Evolutionary conservation across 2,797 vertebrate genomes (phyloP).

Genomic region (Sebastes goodei): DNA sequence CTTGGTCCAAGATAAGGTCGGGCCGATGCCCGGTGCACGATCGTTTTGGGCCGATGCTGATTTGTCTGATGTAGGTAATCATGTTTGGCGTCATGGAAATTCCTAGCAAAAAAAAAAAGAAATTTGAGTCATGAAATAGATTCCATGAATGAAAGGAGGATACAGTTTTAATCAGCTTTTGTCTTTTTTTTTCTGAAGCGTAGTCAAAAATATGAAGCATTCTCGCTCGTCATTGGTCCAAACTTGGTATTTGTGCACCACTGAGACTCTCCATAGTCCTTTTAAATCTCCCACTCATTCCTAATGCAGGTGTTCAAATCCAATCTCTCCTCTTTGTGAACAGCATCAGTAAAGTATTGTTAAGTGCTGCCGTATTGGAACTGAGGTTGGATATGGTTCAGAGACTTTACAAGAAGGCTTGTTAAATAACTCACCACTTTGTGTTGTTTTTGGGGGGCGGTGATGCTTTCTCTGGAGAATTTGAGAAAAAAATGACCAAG

Average conservation of each 20-base stretch:
- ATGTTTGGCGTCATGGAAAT: neutral
- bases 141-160: neutral
- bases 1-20: neutral
- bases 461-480: constrained; percentile 67
- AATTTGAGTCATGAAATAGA: neutral
- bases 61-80: neutral
- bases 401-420: constrained; percentile 53
- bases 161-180: neutral
- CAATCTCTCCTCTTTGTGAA: constrained; percentile 19
- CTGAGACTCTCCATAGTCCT: constrained; percentile 18
- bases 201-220: neutral
- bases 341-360: constrained; percentile 60
- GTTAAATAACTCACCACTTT: constrained; percentile 53
- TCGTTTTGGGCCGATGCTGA: neutral
- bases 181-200: neutral
- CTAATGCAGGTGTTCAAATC: constrained; percentile 43
- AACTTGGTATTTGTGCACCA: constrained; percentile 22
- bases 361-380: constrained; percentile 75
- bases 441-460: constrained; percentile 35
- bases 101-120: neutral
- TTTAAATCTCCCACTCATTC: constrained; percentile 56
- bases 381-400: constrained; percentile 55
- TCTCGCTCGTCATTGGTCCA: constrained; percentile 8
- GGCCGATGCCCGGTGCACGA: no score
- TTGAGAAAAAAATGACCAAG: constrained; percentile 72